phyloP scores from a whole-genome alignment of 2,888 invertebrate genomes.

The Amiota communis region DNA sequence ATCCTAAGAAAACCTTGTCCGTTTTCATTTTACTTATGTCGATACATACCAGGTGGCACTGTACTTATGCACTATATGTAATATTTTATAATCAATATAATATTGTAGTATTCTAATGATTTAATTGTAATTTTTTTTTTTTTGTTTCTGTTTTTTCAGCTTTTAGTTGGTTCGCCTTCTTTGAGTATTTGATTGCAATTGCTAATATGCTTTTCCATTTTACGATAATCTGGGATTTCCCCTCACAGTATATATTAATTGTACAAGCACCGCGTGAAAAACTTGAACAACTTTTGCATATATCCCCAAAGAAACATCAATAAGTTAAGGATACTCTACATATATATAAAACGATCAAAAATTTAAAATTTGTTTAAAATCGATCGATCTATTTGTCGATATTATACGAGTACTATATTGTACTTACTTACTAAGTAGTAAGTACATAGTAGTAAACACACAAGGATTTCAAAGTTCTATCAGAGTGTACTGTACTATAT shows the following conservation, averaged over 20 bases:
- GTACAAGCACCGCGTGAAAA: conserved; percentile 76
- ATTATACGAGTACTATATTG: neutral
- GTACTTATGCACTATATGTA: no score
- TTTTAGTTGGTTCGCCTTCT: conserved; percentile 94
- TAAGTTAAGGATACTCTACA: conserved; percentile 11
- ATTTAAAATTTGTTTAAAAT: conserved; percentile 52
- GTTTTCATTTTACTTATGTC: no score
- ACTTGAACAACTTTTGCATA: conserved; percentile 63
- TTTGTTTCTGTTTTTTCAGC: conserved; percentile 76
- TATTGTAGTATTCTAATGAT: neutral
- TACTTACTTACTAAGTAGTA: neutral
- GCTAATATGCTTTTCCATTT: conserved; percentile 95
- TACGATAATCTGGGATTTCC: conserved; percentile 89
- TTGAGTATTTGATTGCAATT: conserved; percentile 92
- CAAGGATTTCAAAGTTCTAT: no score
- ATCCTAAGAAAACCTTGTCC: no score
- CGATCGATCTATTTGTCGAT: conserved; percentile 45
- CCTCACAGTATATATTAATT: conserved; percentile 85
- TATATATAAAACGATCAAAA: conserved; percentile 16
- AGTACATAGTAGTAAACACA: no score
- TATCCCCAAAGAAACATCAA: conserved; percentile 30
- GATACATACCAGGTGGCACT: no score
- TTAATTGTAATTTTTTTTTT: neutral
- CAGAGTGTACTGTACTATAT: no score
- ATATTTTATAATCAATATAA: no score